phyloP scores from a whole-genome alignment of 1,140 invertebrate genomes.

The Nylanderia fulva region DNA sequence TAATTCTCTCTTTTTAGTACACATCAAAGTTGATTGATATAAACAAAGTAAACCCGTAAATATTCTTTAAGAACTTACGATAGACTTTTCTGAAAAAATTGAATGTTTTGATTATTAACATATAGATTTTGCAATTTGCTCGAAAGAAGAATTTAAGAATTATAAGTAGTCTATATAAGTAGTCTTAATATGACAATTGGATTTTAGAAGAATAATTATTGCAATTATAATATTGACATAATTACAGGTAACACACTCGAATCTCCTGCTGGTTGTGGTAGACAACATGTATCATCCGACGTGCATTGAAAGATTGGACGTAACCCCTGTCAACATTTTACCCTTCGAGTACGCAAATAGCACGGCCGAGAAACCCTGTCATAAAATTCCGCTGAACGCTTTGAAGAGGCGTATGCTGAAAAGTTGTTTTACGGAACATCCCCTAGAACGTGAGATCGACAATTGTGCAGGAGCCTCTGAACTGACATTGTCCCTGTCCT shows the following conservation, averaged over 20 bases:
- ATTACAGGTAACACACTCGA: slow-evolving; percentile 91
- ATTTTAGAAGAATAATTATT: background rate
- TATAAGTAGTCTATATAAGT: too few species aligned
- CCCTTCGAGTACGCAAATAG: slow-evolving; percentile 83
- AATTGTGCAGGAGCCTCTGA: slow-evolving; percentile 83
- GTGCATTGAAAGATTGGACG: slow-evolving; percentile 80
- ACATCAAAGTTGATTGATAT: too few species aligned
- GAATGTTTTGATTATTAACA: too few species aligned
- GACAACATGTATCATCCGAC: slow-evolving; percentile 84
- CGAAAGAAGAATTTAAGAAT: background rate
- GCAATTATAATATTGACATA: slow-evolving; percentile 62
- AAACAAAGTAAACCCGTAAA: too few species aligned
- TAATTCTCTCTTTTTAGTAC: too few species aligned
- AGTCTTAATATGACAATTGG: background rate
- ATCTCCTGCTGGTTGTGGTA: slow-evolving; percentile 93
- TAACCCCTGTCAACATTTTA: slow-evolving; percentile 77
- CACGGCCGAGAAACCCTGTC: slow-evolving; percentile 87
- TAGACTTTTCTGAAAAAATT: too few species aligned
- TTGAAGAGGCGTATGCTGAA: slow-evolving; percentile 89
- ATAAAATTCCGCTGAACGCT: slow-evolving; percentile 90
- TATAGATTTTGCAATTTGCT: too few species aligned
- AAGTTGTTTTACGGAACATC: slow-evolving; percentile 91
- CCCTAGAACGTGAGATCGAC: slow-evolving; percentile 87
- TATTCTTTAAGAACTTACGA: too few species aligned
- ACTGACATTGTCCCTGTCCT: slow-evolving; percentile 66